Evolutionary conservation across 2,888 invertebrate genomes (phyloP).

Genomic region (Phoronis australis): DNA sequence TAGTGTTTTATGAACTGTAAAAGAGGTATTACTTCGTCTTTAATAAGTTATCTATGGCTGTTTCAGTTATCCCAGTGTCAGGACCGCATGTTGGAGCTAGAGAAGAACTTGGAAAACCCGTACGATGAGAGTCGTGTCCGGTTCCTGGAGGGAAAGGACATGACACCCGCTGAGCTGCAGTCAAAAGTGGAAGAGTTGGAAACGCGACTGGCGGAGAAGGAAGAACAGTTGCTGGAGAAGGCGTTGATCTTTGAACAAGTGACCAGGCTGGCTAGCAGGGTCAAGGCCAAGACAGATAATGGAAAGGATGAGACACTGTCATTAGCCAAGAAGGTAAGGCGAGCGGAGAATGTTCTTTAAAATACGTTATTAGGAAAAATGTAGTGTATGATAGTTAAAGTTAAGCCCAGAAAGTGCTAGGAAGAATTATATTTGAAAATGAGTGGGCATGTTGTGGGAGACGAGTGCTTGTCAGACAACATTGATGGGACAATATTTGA

Average conservation of each 20-base stretch:
- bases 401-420: too few relatives aligned
- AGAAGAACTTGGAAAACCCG: conserved; percentile 47
- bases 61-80: conserved; percentile 47
- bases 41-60: conserved; percentile 1
- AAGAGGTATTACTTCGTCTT: too few relatives aligned
- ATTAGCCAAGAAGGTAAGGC: conserved; percentile 50
- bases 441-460: too few relatives aligned
- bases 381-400: too few relatives aligned
- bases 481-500: too few relatives aligned
- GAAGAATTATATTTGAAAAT: too few relatives aligned
- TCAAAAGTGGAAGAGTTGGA: conserved; percentile 50
- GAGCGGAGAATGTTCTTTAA: too few relatives aligned
- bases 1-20: too few relatives aligned
- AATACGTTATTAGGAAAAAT: too few relatives aligned
- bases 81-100: conserved; percentile 48
- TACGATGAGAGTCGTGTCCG: conserved; percentile 42
- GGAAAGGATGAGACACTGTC: conserved; percentile 50
- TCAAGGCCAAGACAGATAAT: conserved; percentile 38
- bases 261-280: conserved; percentile 37
- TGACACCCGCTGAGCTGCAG: conserved; percentile 42
- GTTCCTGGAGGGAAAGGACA: conserved; percentile 46
- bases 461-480: too few relatives aligned
- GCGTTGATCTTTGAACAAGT: conserved; percentile 51
- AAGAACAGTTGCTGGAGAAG: conserved; percentile 50
- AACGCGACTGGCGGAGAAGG: conserved; percentile 46